Evolutionary conservation across 37 sponge, comb jelly and placozoan genomes (phyloP), one percentile per base, ranked within the genome.

Genomic region (Agelas oroides): DNA sequence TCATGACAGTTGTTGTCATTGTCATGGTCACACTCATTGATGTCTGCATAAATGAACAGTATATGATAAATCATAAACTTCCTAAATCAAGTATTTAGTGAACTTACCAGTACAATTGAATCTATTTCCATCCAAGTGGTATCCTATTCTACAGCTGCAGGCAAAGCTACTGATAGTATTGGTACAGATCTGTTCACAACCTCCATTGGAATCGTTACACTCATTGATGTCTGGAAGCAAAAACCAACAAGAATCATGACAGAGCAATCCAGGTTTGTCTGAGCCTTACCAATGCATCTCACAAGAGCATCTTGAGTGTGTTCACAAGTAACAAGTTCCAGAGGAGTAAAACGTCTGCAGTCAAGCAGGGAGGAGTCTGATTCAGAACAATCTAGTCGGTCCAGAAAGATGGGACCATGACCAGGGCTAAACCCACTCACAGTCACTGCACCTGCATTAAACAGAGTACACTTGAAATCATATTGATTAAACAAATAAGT

Each of bases 171-270:
- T 69, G 67, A 38, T 32, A 39, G 69, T 80, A 52, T 80, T 66
- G 35, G 13, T 53, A 23, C 81, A 46, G 6, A 46, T 46, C 46
- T 46, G 46, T 1, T 80, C 35, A 53, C 81, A 80, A 21, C 34
- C 57, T 34, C 34, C 54, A 15, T 21, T 37, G 52, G 25, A 36
- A 0, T 17, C 23, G 14, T 6, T 39, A 52, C 81, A 80, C 24
- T 80, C 81, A 69, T 80, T 57, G 20, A 69, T 68, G 35, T 80
- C 81, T 80, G n/a, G n/a, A n/a, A n/a, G n/a, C n/a, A n/a, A n/a
- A n/a, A n/a, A n/a, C n/a, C n/a, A n/a, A n/a, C n/a, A n/a, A n/a
- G n/a, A n/a, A n/a, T n/a, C n/a, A n/a, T n/a, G n/a, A n/a, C n/a
- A n/a, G n/a, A n/a, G n/a, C n/a, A n/a, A n/a, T n/a, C n/a, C n/a